Base-by-base conservation (phyloP, 2,797 vertebrate genomes). In the Pogonophryne albipinna region DNA sequence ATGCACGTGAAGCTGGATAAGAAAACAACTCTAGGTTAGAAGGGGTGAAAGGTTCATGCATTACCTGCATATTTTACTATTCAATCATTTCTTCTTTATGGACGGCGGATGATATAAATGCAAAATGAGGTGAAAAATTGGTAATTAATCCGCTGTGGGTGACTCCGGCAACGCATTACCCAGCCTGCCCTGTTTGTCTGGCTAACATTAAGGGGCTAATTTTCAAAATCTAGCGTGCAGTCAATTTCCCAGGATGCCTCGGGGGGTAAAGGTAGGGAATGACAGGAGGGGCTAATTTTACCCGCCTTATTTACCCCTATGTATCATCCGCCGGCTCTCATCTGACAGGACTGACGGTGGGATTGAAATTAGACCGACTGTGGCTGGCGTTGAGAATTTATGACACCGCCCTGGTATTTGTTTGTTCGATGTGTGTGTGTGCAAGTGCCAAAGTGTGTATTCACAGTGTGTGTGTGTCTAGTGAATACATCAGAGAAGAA, bases 181-280 rank as follows among this genome's bases (percentile, higher is more conserved):
- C 31, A 4, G 47, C 80, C 76, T 73, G 71, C 86, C 82, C 95
- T 95, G 95, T 95, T 96, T 97, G 96, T 97, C 97, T 97, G 96
- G 95, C 94, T 96, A 97, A 97, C 97, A 97, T 99, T 98, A 98
- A 97, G 92, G 95, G 96, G 96, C 96, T 99, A 97, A 99, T 98
- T 99, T 99, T 97, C 95, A 97, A 98, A 98, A 98, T 98, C 96
- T 96, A 97, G 96, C 96, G 94, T 97, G 96, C 97, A 98, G 97
- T 99, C 97, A 98, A 98, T 99, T 99, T 98, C 90, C 90, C 97
- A 96, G 95, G 95, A 97, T 96, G 97, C 98, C 97, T 96, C 85
- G 91, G 85, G 97, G 96, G 93, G 95, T 94, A 96, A 96, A 98
- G 97, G 97, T 97, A 96, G 95, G 94, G 95, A 93, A 95, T 95